Base-by-base conservation (phyloP, 92 coral and sea anemone genomes). In the Muricea muricata region DNA sequence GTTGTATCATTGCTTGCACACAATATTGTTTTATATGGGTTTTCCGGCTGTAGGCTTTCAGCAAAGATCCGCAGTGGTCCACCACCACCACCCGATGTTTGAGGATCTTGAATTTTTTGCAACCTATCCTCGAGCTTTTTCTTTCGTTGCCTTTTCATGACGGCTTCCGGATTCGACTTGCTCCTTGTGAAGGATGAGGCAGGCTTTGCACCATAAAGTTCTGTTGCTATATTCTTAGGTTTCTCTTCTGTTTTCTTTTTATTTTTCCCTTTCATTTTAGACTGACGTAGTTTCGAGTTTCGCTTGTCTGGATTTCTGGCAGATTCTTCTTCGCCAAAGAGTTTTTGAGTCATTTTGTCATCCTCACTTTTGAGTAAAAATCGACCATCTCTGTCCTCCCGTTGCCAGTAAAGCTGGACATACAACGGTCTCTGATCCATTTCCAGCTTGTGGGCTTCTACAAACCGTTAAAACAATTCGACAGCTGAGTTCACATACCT, bases 21-120 rank as follows among this genome's bases (percentile, higher is more conserved):
- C 70, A 97, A 84, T 15, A 97, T 89, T 24, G 99, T 97, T 80
- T 97, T 97, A 65, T 97, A 97, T 0, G 99, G 99, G 21, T 92
- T 97, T 73, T 97, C 98, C 2, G 98, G 99, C 55, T 97, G 93
- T 18, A 97, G 74, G 33, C 98, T 97, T 58, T 91, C 95, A 1
- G 99, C 99, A 92, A 97, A 97, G 58, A 97, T 97, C 48, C 94
- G 90, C 39, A 97, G 31, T 23, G 99, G 94, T 14, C 99, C 99
- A 13, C 99, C 99, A 34, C 96, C 91, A 61, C 94, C 99, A 7
- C 85, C 73, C 2, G 74, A 75, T 0, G 90, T 91, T 17, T 87
- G 90, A 29, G 78, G 81, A 69, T 90, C 93, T 70, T 97, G 91
- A 83, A 94, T 92, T 75, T 92, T 93, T 60, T 97, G 88, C 39